These are phyloP conservation scores for Spodoptera picta DNA, from an alignment of 2,888 invertebrate genomes.

Conservation along the genomic window DNA sequence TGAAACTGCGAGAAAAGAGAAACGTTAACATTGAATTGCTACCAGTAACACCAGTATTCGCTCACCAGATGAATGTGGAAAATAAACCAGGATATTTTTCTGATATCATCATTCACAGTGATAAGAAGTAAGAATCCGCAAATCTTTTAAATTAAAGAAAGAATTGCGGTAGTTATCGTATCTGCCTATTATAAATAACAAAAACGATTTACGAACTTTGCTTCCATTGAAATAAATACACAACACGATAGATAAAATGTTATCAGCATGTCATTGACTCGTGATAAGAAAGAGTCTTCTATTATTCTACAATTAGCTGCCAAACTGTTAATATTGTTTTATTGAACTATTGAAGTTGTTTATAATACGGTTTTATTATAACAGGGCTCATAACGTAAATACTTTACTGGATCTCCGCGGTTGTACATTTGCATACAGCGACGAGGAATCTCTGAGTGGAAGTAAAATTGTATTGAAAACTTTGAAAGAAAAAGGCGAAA, in stretches of 20 bases:
- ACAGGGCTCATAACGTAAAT: slow-evolving; percentile 87
- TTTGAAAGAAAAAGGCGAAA: slow-evolving; percentile 88
- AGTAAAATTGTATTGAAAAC: slow-evolving; percentile 87
- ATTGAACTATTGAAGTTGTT: slow-evolving; percentile 43
- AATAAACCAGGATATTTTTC: slow-evolving; percentile 89
- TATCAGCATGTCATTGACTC: slow-evolving; percentile 83
- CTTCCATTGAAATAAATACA: slow-evolving; percentile 61
- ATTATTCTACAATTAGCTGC: slow-evolving; percentile 77
- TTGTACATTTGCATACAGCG: slow-evolving; percentile 87
- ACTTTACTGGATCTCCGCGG: slow-evolving; percentile 88
- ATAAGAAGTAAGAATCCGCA: slow-evolving; percentile 83
- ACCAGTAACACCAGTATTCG: slow-evolving; percentile 89
- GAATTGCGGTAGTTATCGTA: no score
- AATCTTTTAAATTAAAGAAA: no score
- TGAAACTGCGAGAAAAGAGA: slow-evolving; percentile 79
- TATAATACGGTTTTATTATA: slow-evolving; percentile 54
- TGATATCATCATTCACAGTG: slow-evolving; percentile 89
- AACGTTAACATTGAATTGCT: slow-evolving; percentile 83
- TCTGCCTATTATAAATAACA: neutral
- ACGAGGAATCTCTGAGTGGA: slow-evolving; percentile 87
- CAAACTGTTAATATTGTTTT: slow-evolving; percentile 66
- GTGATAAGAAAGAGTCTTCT: slow-evolving; percentile 76
- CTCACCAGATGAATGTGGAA: slow-evolving; percentile 87
- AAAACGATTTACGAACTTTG: slow-evolving; percentile 36
- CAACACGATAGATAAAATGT: slow-evolving; percentile 74